These are phyloP conservation scores for Nestor notabilis DNA, from an alignment of 2,113 vertebrate species.

Conservation along the genomic window DNA sequence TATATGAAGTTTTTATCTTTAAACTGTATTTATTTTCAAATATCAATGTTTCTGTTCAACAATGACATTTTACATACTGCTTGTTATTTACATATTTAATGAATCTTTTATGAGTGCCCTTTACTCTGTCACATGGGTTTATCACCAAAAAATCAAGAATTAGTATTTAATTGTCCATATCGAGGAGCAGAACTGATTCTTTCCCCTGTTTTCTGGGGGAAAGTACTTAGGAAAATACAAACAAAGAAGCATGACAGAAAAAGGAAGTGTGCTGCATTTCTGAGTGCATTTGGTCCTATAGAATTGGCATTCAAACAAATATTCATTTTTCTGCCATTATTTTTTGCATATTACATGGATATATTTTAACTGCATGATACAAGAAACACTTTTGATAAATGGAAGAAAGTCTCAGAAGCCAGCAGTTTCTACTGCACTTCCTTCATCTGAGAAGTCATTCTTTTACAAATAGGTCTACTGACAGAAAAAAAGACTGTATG, in stretches of 20 bases:
- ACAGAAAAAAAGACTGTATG: neutral
- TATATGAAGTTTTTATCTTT: neutral
- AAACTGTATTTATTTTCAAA: neutral
- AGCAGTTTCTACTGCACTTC: neutral
- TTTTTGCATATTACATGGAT: neutral
- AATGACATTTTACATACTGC: neutral
- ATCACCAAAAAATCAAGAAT: neutral
- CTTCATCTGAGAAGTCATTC: neutral
- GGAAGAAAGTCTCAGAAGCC: neutral
- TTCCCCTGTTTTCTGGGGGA: neutral
- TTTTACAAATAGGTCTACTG: neutral
- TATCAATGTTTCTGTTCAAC: neutral
- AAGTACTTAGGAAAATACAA: neutral
- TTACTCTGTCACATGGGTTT: neutral
- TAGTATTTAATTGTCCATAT: neutral
- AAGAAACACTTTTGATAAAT: neutral
- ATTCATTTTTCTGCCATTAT: rapidly evolving
- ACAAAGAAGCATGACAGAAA: neutral
- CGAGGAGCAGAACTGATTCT: neutral
- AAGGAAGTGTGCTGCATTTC: rapidly evolving
- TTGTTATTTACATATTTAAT: neutral
- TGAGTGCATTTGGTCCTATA: neutral
- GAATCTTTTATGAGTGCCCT: neutral
- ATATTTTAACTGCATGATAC: neutral
- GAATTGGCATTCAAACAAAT: neutral